phyloP scores from a whole-genome alignment of 2,888 invertebrate genomes.

The Leucozona laternaria region DNA sequence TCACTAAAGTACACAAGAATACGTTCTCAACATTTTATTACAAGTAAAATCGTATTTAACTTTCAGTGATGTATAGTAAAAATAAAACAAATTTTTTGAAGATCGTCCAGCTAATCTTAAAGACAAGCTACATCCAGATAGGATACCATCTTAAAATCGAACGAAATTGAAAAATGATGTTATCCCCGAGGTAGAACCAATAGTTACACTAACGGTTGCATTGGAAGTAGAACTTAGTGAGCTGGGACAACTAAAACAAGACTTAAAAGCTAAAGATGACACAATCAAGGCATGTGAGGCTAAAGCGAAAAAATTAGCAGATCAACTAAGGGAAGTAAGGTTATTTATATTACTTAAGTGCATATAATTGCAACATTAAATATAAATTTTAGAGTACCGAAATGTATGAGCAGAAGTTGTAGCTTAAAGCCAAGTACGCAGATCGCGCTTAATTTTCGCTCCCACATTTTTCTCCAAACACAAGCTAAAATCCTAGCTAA shows the following conservation, averaged over 20 bases:
- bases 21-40: constrained; percentile 27
- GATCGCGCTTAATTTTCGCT: no score
- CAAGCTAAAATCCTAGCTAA: no score
- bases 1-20: constrained; percentile 12
- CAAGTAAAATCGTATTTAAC: constrained; percentile 7
- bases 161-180: constrained; percentile 16
- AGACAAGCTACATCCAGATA: constrained; percentile 15
- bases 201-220: constrained; percentile 1
- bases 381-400: constrained; percentile 12
- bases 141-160: constrained; percentile 23
- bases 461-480: no score
- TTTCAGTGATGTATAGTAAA: not conserved
- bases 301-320: not conserved
- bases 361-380: constrained; percentile 14
- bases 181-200: constrained; percentile 7
- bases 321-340: constrained; percentile 9
- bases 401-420: constrained; percentile 12
- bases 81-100: not conserved
- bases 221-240: constrained; percentile 3
- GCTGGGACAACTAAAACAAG: not conserved
- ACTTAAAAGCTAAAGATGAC: constrained; percentile 13
- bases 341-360: constrained; percentile 6
- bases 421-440: no score
- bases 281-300: constrained; percentile 4
- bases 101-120: constrained; percentile 11